phyloP scores from a whole-genome alignment of 2,797 vertebrate species.

The Oreochromis grahami region DNA sequence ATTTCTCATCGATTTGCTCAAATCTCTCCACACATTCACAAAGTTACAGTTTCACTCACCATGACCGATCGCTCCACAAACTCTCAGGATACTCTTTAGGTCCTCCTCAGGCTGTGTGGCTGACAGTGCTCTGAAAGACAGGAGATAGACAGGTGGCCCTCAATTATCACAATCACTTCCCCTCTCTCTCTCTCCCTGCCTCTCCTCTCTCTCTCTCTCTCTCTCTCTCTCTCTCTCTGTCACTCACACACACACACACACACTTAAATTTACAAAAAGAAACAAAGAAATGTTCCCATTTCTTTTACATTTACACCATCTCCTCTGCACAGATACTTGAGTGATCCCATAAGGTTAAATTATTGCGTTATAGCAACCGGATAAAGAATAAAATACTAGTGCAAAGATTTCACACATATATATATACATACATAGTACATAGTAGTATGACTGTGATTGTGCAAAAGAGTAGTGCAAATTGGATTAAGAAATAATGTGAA shows the following conservation, averaged over 20 bases:
- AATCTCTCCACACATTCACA: background rate
- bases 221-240: background rate
- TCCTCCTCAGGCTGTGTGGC: slow-evolving; percentile 20
- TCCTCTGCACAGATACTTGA: background rate
- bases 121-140: slow-evolving; percentile 40
- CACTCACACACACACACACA: background rate
- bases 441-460: background rate
- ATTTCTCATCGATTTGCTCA: background rate
- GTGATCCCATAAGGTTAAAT: background rate
- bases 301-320: background rate
- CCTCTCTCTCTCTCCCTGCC: background rate
- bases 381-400: background rate
- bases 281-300: background rate
- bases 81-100: background rate
- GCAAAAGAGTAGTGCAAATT: background rate
- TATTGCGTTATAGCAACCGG: background rate
- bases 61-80: slow-evolving; percentile 24
- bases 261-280: background rate
- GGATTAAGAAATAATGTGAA: background rate
- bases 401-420: background rate
- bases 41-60: slow-evolving; percentile 37
- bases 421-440: background rate
- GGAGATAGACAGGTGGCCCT: slow-evolving; percentile 55
- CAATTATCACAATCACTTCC: slow-evolving; percentile 67
- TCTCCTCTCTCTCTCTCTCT: background rate